Percentiles rank a stretch among this genome's conserved stretches.
phyloP scores from a whole-genome alignment of 2,888 invertebrate species.

The Conomelus anceps region DNA sequence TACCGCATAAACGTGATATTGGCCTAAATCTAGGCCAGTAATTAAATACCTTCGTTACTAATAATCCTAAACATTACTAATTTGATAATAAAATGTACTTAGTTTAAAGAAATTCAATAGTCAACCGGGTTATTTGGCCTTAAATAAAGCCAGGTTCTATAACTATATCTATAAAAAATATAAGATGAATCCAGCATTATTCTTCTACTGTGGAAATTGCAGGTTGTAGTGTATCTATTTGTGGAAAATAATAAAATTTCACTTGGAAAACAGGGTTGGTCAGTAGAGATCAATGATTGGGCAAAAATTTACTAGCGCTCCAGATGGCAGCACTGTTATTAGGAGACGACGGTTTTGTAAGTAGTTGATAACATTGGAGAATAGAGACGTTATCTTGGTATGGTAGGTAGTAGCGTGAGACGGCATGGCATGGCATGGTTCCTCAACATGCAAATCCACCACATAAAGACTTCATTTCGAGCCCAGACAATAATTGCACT shows the following conservation, averaged over 20 bases:
- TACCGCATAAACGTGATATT: too few species aligned
- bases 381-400: slow-evolving; percentile 9
- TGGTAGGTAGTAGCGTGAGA: slow-evolving; percentile 5
- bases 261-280: neutral
- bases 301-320: neutral
- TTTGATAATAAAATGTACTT: too few species aligned
- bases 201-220: neutral
- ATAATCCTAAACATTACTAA: too few species aligned
- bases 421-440: neutral
- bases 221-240: neutral
- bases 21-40: too few species aligned
- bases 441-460: slow-evolving; percentile 9
- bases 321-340: slow-evolving; percentile 1
- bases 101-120: too few species aligned
- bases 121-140: too few species aligned
- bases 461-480: slow-evolving; percentile 8
- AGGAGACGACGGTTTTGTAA: too few species aligned
- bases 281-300: neutral
- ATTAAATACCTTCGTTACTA: too few species aligned
- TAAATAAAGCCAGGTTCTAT: too few species aligned
- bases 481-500: slow-evolving; percentile 11
- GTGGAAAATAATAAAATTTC: neutral
- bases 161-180: too few species aligned
- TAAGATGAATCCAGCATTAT: neutral
- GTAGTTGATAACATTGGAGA: neutral